phyloP scores from a whole-genome alignment of 2,113 vertebrate species.

The Pedionomus torquatus region DNA sequence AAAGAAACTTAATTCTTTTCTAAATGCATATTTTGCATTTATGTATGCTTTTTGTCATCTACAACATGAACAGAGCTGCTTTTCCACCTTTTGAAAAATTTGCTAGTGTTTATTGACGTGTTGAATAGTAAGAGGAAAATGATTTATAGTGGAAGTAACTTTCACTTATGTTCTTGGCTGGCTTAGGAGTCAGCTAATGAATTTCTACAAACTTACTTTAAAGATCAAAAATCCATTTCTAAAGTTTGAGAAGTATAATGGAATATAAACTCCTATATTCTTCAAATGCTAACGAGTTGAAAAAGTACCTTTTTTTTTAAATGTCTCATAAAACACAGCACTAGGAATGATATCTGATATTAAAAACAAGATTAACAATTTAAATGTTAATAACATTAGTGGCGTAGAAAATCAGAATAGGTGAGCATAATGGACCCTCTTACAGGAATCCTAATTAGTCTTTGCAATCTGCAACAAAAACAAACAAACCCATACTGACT shows the following conservation, averaged over 20 bases:
- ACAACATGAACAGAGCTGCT: not conserved
- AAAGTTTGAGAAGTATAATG: not conserved
- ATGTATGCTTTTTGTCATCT: not conserved
- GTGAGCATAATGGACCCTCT: slow-evolving; percentile 8
- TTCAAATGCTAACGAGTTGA: not conserved
- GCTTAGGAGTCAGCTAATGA: not conserved
- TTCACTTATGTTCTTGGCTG: not conserved
- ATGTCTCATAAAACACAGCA: not conserved
- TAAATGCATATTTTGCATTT: not conserved
- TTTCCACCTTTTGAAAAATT: not conserved
- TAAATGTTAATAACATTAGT: not conserved
- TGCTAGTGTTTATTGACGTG: not conserved
- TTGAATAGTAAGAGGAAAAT: not conserved
- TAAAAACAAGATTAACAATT: not conserved
- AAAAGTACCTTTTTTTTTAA: not conserved
- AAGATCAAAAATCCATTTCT: not conserved
- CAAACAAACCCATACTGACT: not conserved
- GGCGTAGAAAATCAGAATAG: not conserved
- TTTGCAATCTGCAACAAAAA: slow-evolving; percentile 9
- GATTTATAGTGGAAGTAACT: not conserved
- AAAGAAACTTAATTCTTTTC: not conserved
- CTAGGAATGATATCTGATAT: not conserved
- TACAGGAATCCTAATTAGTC: slow-evolving; percentile 42
- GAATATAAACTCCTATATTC: not conserved
- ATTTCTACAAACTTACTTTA: not conserved